Percentiles rank a stretch among this genome's conserved stretches.
Conservation (phyloP, 2,888 invertebrate genomes). For the Harpalus rufipes region DNA sequence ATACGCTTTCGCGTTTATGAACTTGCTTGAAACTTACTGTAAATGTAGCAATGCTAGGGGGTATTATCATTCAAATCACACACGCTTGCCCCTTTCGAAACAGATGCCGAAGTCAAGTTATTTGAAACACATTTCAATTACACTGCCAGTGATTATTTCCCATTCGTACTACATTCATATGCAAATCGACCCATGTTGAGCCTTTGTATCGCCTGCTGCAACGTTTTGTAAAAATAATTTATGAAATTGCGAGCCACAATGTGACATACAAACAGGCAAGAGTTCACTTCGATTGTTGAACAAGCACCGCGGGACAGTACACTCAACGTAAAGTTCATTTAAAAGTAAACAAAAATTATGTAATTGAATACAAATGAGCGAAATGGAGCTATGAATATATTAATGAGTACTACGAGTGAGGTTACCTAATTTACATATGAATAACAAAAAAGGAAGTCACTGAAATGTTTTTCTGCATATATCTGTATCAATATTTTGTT, state of each 20-base stretch:
- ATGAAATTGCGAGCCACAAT: constrained; percentile 22
- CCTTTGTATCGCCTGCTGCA: constrained; percentile 7
- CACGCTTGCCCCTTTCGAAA: constrained; percentile 11
- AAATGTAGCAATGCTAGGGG: neutral
- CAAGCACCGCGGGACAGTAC: neutral
- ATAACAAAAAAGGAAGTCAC: neutral
- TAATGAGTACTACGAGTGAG: neutral
- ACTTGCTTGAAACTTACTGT: neutral
- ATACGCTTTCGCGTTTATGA: too few species aligned
- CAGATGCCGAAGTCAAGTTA: constrained; percentile 34
- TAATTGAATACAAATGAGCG: neutral
- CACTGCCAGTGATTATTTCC: constrained; percentile 29
- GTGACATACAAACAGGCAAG: constrained; percentile 5
- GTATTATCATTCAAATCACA: constrained; percentile 24
- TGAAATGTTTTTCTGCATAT: neutral
- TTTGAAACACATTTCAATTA: constrained; percentile 43
- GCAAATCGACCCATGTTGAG: constrained; percentile 26
- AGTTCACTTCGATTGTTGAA: constrained; percentile 26
- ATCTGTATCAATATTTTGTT: neutral
- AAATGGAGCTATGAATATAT: neutral
- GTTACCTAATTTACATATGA: neutral
- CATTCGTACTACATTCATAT: constrained; percentile 27
- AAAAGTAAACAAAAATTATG: constrained; percentile 14
- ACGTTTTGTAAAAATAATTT: constrained; percentile 30
- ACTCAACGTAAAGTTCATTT: neutral